Base-by-base conservation (phyloP, 1,140 invertebrate species). In the Thaumetopoea pityocampa region DNA sequence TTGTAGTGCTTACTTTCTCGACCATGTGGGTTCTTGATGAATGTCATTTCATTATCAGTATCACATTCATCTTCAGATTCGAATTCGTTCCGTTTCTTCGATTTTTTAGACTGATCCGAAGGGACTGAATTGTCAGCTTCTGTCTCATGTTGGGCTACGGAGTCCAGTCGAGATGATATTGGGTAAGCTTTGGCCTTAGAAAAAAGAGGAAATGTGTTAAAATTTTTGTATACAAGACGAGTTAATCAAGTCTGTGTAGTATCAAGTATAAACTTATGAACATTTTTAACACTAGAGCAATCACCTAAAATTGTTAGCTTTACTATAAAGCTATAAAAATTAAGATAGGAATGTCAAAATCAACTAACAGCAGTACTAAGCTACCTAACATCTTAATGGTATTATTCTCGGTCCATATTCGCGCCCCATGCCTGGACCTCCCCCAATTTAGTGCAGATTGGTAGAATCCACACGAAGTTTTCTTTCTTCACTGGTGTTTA, bases 131-230 rank as follows among this genome's bases (percentile, higher is more conserved):
- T 50, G 36, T 72, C 74, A 3, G 46, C 54, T 51, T 73, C 66
- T 0, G 60, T 68, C 16, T 80, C 72, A 27, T 67, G 62, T 41
- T 68, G 53, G 6, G 37, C 24, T 29, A 72, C 80, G 0, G 87
- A 85, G 42, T 85, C 84, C 4, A 85, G 47, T 30, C 77, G 86
- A 42, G 86, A 87, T 2, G 88, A 88, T 57, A 93, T 87, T 22
- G 90, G 89, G 55, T 89, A 91, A n/a, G 89, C 86, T 79, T 88
- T 89, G 7, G 81, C 87, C 85, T 90, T 79, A 46, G 87, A 86
- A 7, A 34, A 28, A 34, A 29, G 10, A 19, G 36, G 7, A 29
- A 1, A 20, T 17, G 10, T 40, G 18, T 17, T 19, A 15, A 1
- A 12, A 28, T 27, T 4, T 14, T 20, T 20, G 5, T n/a, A 20